A percentile compares a stretch with the other conserved stretches of the same genome.
These are phyloP conservation scores for Melanargia galathea DNA, from an alignment of 2,888 invertebrate genomes.

Conservation along the genomic window DNA sequence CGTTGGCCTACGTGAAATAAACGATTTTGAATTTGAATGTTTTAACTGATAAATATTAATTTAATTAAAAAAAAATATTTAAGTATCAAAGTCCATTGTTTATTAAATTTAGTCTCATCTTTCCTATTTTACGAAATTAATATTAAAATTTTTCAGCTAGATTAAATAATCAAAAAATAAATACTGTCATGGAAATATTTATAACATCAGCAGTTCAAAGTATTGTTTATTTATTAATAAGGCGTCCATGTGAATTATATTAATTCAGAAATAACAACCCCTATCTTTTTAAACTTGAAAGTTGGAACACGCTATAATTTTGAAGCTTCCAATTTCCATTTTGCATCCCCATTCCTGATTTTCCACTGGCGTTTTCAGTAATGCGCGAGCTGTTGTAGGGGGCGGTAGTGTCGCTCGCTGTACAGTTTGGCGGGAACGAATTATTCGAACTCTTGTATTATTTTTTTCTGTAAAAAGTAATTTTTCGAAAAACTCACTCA, in stretches of 20 bases:
- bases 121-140: too few relatives aligned
- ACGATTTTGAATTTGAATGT: too few relatives aligned
- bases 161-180: too few relatives aligned
- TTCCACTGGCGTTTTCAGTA: slow-evolving; percentile 51
- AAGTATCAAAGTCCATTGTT: too few relatives aligned
- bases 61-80: too few relatives aligned
- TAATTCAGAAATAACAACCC: slow-evolving; percentile 36
- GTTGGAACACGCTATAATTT: slow-evolving; percentile 60
- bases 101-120: too few relatives aligned
- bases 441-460: slow-evolving; percentile 31
- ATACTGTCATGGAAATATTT: background rate
- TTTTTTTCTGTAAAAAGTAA: background rate
- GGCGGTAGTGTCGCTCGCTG: slow-evolving; percentile 49
- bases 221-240: background rate
- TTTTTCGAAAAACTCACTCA: background rate
- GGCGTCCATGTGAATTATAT: background rate
- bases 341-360: slow-evolving; percentile 7
- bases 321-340: slow-evolving; percentile 49
- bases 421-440: slow-evolving; percentile 55
- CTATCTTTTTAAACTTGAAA: slow-evolving; percentile 60
- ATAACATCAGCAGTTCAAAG: background rate
- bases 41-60: too few relatives aligned
- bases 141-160: too few relatives aligned
- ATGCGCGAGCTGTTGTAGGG: slow-evolving; percentile 48
- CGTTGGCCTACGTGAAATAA: too few relatives aligned